phyloP scores from a whole-genome alignment of 2,113 vertebrate species.

The Gasterosteus aculeatus region DNA sequence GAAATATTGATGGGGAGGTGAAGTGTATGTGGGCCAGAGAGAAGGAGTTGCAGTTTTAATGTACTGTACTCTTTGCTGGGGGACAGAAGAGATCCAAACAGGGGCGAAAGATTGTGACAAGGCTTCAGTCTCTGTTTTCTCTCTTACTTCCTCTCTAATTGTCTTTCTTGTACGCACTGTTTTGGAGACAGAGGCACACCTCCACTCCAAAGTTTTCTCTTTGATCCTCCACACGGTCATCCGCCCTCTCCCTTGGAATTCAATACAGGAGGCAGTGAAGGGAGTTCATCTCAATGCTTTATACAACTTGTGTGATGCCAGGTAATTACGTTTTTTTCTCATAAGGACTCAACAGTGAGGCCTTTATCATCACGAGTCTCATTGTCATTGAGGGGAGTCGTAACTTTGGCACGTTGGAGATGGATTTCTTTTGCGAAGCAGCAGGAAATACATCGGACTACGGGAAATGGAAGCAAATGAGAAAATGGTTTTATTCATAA shows the following conservation, averaged over 20 bases:
- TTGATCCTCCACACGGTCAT: not conserved
- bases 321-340: constrained; percentile 28
- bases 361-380: not conserved
- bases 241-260: constrained; percentile 3
- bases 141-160: constrained; percentile 15
- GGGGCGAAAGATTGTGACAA: no score
- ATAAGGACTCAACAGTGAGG: constrained; percentile 8
- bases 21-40: constrained; percentile 41
- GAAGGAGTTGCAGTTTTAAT: constrained; percentile 27
- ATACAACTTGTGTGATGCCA: constrained; percentile 18
- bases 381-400: not conserved
- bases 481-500: no score
- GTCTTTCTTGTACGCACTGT: constrained; percentile 7
- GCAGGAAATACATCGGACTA: not conserved
- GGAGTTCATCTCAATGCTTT: constrained; percentile 4
- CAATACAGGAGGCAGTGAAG: constrained; percentile 2
- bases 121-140: not conserved
- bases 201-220: not conserved
- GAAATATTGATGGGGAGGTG: constrained; percentile 47
- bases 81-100: constrained; percentile 10
- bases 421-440: not conserved
- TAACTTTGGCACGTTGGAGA: not conserved
- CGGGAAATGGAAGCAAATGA: not conserved
- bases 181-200: not conserved
- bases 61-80: constrained; percentile 11